Conservation (phyloP, 2,797 vertebrate species). For the Myotis planiceps region DNA sequence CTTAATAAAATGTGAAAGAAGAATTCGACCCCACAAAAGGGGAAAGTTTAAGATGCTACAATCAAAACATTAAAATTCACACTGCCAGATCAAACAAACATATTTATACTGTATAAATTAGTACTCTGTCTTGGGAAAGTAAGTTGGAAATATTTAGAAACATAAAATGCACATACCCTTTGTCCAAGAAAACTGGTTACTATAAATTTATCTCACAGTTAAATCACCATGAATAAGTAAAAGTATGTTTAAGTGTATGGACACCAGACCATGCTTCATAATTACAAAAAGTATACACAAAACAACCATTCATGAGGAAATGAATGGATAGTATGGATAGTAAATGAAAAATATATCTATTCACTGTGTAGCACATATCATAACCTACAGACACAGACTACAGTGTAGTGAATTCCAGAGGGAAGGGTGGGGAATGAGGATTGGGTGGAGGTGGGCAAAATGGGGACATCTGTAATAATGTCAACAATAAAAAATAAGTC, state of each 20-base stretch:
- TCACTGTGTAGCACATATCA: background rate
- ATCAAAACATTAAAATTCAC: background rate
- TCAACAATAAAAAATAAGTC: background rate
- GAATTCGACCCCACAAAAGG: background rate
- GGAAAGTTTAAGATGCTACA: background rate
- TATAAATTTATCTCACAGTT: background rate
- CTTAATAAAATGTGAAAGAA: background rate
- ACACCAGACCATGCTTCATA: background rate
- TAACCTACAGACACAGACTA: background rate
- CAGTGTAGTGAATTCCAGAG: background rate
- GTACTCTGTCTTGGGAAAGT: background rate
- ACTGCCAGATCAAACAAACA: background rate
- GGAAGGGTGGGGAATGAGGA: background rate
- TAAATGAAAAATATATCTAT: background rate
- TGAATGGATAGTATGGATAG: background rate
- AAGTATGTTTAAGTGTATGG: background rate
- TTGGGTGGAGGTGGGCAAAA: background rate
- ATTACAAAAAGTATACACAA: background rate
- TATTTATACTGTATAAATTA: background rate
- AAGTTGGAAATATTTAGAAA: slow-evolving; percentile 18
- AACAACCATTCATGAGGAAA: background rate
- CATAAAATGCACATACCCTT: background rate
- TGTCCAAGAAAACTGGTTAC: background rate
- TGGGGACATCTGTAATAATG: background rate
- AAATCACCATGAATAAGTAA: background rate